phyloP scores from a whole-genome alignment of 2,113 vertebrate genomes.

The Coryphaenoides rupestris region DNA sequence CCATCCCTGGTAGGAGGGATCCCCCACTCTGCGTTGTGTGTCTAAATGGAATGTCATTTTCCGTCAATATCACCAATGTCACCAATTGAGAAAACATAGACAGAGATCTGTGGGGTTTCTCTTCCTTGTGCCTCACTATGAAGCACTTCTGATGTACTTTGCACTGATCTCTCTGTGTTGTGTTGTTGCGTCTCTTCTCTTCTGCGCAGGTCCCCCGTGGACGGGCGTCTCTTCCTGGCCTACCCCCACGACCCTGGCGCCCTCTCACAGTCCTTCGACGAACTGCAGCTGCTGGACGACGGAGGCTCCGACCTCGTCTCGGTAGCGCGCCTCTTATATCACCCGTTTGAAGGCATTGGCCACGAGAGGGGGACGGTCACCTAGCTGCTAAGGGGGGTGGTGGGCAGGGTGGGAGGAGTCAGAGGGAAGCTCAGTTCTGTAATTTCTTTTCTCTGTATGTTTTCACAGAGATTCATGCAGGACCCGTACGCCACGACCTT shows the following conservation, averaged over 20 bases:
- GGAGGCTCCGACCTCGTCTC: conserved; percentile 81
- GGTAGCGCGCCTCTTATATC: conserved; percentile 49
- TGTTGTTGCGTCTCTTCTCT: no score
- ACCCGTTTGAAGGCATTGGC: no score
- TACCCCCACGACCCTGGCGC: conserved; percentile 81
- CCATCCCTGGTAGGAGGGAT: no score
- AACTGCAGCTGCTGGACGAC: conserved; percentile 85
- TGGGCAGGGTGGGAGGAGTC: not conserved
- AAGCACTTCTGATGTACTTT: not conserved
- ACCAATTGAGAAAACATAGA: no score
- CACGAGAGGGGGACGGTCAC: no score
- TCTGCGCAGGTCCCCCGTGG: conserved; percentile 78
- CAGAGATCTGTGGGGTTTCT: no score
- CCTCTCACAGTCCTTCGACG: conserved; percentile 82
- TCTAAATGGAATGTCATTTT: no score
- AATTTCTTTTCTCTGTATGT: not conserved
- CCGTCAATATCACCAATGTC: no score
- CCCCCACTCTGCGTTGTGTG: no score
- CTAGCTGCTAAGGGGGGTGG: no score
- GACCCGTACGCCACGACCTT: conserved; percentile 90
- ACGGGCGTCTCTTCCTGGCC: conserved; percentile 83
- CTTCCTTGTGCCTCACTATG: no score
- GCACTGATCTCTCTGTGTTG: not conserved
- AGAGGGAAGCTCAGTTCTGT: not conserved
- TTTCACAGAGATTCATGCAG: conserved; percentile 82